phyloP scores from a whole-genome alignment of 2,888 invertebrate species.

The Coleophora flavipennella region DNA sequence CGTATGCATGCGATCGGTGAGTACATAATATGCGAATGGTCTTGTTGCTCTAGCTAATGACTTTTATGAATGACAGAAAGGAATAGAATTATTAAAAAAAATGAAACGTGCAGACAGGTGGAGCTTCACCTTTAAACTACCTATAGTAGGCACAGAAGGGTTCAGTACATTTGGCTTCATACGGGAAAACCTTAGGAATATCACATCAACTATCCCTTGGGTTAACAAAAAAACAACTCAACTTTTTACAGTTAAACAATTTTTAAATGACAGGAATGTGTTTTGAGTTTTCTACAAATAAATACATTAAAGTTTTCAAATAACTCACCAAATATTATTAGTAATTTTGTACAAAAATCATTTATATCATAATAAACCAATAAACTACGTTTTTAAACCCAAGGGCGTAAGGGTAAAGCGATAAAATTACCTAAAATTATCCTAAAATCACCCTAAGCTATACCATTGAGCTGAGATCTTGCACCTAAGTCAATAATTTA shows the following conservation, averaged over 20 bases:
- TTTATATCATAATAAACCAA: neutral
- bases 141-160: constrained; percentile 70
- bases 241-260: constrained; percentile 4
- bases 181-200: constrained; percentile 60
- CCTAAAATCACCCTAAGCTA: constrained; percentile 44
- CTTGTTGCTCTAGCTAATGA: too few relatives aligned
- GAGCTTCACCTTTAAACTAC: constrained; percentile 24
- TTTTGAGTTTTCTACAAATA: constrained; percentile 1
- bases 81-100: too few relatives aligned
- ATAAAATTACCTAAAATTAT: constrained; percentile 50
- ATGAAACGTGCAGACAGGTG: too few relatives aligned
- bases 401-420: constrained; percentile 54
- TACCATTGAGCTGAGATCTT: constrained; percentile 73
- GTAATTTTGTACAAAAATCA: too few relatives aligned
- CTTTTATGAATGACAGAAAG: too few relatives aligned
- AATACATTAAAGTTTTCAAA: too few relatives aligned
- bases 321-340: neutral
- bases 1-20: too few relatives aligned
- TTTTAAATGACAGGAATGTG: constrained; percentile 45
- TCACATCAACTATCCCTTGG: constrained; percentile 64
- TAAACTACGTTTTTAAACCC: constrained; percentile 23
- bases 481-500: constrained; percentile 50
- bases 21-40: too few relatives aligned
- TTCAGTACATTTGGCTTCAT: constrained; percentile 70
- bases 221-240: constrained; percentile 18